Evolutionary conservation across 2,888 invertebrate species (phyloP).

Genomic region (Hyalella azteca): DNA sequence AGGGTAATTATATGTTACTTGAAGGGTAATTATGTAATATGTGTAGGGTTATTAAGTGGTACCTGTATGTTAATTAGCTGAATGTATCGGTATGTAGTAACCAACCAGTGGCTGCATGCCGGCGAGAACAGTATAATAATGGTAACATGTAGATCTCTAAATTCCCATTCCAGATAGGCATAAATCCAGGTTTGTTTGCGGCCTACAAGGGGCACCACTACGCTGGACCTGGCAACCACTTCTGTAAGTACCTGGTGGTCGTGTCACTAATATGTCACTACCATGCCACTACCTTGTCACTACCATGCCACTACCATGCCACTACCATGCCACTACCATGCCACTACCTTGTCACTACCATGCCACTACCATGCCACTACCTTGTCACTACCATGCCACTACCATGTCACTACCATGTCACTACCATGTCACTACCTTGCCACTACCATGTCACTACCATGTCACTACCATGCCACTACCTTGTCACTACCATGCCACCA

Average conservation of each 20-base stretch:
- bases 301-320: not conserved
- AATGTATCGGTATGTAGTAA: not conserved
- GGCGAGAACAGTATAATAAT: constrained; percentile 58
- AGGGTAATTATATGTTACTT: too few species aligned
- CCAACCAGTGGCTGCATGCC: constrained; percentile 57
- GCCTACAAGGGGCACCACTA: constrained; percentile 99
- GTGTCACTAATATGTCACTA: not conserved
- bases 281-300: not conserved
- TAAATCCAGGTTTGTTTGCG: constrained; percentile 96
- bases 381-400: not conserved
- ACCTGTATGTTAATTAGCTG: too few species aligned
- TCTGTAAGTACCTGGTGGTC: constrained; percentile 72
- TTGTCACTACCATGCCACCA: too few species aligned
- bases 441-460: too few species aligned
- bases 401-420: too few species aligned
- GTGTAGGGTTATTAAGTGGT: too few species aligned
- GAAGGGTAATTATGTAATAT: too few species aligned
- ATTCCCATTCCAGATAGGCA: constrained; percentile 80
- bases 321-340: too few species aligned
- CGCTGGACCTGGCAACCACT: constrained; percentile 98
- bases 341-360: too few species aligned
- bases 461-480: too few species aligned
- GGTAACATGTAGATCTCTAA: constrained; percentile 59
- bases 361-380: not conserved
- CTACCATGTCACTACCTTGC: too few species aligned